A percentile compares a stretch with the other conserved stretches of the same genome.
Evolutionary conservation across 2,888 invertebrate species (phyloP).

Genomic region (Sylvicola fuscatus): DNA sequence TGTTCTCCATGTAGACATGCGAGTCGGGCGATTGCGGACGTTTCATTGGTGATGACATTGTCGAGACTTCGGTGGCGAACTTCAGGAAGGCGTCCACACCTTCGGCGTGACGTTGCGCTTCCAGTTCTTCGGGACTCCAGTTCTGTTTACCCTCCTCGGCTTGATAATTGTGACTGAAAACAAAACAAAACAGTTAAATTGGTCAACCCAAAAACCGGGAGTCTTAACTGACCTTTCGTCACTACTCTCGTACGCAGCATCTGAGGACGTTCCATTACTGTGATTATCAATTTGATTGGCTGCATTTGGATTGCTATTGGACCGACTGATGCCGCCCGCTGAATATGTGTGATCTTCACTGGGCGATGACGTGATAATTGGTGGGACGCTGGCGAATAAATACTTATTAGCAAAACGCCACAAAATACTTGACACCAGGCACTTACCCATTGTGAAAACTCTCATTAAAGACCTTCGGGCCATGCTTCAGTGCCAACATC

Average conservation of each 20-base stretch:
- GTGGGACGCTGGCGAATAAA: conserved; percentile 14
- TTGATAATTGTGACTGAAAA: conserved; percentile 13
- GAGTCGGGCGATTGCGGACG: conserved; percentile 20
- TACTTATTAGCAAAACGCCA: background rate
- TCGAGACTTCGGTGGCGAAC: conserved; percentile 39
- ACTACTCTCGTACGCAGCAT: conserved; percentile 34
- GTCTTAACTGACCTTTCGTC: conserved; percentile 38
- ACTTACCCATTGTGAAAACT: conserved; percentile 23
- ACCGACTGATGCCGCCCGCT: conserved; percentile 26
- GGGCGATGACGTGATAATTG: conserved; percentile 66
- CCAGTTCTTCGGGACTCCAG: conserved; percentile 28
- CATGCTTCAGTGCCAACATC: conserved; percentile 74
- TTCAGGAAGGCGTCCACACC: conserved; percentile 62
- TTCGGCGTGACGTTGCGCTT: conserved; percentile 50
- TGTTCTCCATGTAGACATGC: conserved; percentile 16
- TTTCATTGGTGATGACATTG: conserved; percentile 18
- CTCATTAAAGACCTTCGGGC: conserved; percentile 39
- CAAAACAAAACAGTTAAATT: conserved; percentile 8
- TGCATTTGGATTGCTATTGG: conserved; percentile 11
- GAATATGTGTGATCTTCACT: conserved; percentile 91
- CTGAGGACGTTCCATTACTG: conserved; percentile 28
- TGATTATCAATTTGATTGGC: conserved; percentile 17
- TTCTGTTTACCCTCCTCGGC: background rate
- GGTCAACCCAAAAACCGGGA: too few relatives aligned
- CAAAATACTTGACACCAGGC: background rate